Base-by-base conservation (phyloP, 2,797 vertebrate species). In the Sebastes kiyomatsui region DNA sequence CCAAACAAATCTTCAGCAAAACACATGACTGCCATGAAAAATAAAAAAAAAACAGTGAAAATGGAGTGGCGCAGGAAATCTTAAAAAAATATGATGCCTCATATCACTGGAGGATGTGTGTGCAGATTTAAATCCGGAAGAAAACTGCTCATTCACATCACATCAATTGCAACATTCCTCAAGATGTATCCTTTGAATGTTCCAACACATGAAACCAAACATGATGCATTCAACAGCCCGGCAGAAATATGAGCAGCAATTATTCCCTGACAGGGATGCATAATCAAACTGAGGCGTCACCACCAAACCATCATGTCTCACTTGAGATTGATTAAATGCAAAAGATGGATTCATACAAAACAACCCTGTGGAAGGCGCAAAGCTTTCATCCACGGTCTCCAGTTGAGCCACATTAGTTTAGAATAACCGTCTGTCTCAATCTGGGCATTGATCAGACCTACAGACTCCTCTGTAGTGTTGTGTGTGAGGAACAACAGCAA, bases 201-300 rank as follows among this genome's bases (percentile, higher is more conserved):
- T 76, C 71, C n/a, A 38, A 30, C 46, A 35, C 22, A 52, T 22
- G 18, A 25, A 79, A 82, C 67, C 20, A 75, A 67, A 22, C 55
- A 77, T 38, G 16, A 23, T 68, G 59, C 35, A 38, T 82, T 49
- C 28, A 64, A 14, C 35, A 35, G 62, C 74, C 74, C 20, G 38
- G 30, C 71, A 81, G 69, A 74, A 72, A 81, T 56, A 58, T 65
- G 73, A 85, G 83, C 72, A 82, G 59, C 67, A 77, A 67, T 79
- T 69, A 75, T 77, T 68, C 67, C 49, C 61, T 84, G 85, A 79
- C 81, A 83, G 74, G 73, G 80, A 85, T 84, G 77, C 80, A 87
- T 61, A 74, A 82, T 80, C 64, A 52, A 75, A 59, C 38, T 27
- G 77, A 90, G 64, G 80, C 85, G 27, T 92, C 85, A 81, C 71